phyloP scores from a whole-genome alignment of 2,113 vertebrate genomes.

The Proteles cristata region DNA sequence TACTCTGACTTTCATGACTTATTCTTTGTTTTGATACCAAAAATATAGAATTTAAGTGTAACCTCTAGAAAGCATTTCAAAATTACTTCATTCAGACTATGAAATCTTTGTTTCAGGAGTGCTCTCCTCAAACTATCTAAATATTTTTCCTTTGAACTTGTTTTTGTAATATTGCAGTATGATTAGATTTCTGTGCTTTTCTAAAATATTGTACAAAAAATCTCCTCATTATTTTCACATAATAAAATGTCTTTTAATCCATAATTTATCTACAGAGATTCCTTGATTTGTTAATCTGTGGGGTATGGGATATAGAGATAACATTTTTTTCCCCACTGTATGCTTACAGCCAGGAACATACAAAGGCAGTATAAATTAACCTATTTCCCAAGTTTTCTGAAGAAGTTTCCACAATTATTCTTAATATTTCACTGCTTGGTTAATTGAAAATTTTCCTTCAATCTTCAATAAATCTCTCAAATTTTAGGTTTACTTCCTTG shows the following conservation, averaged over 20 bases:
- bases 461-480: background rate
- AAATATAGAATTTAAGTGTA: background rate
- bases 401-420: background rate
- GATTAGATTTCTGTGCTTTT: background rate
- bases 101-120: background rate
- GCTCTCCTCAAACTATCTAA: background rate
- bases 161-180: background rate
- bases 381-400: constrained; percentile 27
- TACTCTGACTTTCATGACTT: background rate
- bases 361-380: background rate
- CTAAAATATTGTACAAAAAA: background rate
- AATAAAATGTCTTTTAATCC: background rate
- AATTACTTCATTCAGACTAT: background rate
- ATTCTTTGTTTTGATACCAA: background rate
- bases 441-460: background rate
- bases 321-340: background rate
- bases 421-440: background rate
- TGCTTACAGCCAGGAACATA: background rate
- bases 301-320: background rate
- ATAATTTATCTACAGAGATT: background rate
- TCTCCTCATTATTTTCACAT: background rate
- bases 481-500: background rate
- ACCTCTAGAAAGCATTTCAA: background rate
- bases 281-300: background rate
- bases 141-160: background rate